These are phyloP conservation scores for Ptiloglossa arizonensis DNA, from an alignment of 1,140 invertebrate genomes.

Conservation along the genomic window DNA sequence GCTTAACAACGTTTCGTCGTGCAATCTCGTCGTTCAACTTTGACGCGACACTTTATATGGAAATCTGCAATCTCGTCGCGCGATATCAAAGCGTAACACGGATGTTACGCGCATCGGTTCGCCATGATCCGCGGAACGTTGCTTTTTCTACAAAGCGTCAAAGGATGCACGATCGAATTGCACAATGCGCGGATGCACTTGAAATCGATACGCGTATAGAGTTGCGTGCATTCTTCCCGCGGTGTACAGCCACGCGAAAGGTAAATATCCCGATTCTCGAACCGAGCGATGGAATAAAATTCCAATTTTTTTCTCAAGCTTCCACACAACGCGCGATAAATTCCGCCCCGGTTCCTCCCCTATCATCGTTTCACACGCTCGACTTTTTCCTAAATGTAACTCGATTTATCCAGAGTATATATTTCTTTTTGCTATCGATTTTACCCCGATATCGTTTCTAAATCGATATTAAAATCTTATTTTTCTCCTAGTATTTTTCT, in stretches of 20 bases:
- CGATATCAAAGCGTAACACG: slow-evolving; percentile 20
- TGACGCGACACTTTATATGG: slow-evolving; percentile 16
- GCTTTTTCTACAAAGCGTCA: slow-evolving; percentile 13
- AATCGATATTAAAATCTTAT: too few species aligned
- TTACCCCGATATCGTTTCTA: too few species aligned
- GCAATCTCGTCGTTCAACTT: neutral
- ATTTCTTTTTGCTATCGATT: too few species aligned
- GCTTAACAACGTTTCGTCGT: neutral
- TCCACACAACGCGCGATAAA: too few species aligned
- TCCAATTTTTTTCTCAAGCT: too few species aligned
- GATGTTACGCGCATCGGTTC: slow-evolving; percentile 20
- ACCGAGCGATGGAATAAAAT: neutral
- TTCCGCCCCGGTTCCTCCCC: too few species aligned
- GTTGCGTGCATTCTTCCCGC: neutral
- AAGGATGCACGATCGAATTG: slow-evolving; percentile 20
- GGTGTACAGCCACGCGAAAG: neutral
- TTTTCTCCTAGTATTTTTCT: too few species aligned
- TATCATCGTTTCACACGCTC: too few species aligned
- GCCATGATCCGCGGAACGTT: slow-evolving; percentile 7
- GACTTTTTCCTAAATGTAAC: too few species aligned
- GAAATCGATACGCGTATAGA: slow-evolving; percentile 14
- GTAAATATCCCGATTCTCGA: neutral
- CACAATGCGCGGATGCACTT: neutral
- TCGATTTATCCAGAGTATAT: too few species aligned
- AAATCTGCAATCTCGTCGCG: slow-evolving; percentile 21